Percentiles rank a stretch among this genome's conserved stretches.
Evolutionary conservation across 2,113 vertebrate genomes (phyloP).

Genomic region (Craseonycteris thonglongyai): DNA sequence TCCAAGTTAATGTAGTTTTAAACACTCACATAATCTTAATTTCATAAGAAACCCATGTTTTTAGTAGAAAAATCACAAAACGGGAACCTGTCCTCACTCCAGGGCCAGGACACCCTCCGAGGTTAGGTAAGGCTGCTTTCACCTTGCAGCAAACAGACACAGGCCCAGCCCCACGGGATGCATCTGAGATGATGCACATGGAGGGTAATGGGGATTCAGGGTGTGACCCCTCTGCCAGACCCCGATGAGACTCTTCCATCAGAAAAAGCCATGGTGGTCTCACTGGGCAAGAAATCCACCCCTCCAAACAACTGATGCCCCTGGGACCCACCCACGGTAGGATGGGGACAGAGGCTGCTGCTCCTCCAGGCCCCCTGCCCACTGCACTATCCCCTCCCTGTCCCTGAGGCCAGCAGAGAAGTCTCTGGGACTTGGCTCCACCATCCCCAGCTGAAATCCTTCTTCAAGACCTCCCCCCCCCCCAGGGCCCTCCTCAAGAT

Average conservation of each 20-base stretch:
- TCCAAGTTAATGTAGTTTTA: background rate
- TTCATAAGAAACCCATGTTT: background rate
- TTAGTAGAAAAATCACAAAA: background rate
- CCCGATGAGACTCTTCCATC: background rate
- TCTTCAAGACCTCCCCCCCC: background rate
- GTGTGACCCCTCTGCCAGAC: background rate
- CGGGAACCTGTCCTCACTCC: background rate
- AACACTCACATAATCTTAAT: background rate
- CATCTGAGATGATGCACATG: conserved; percentile 30
- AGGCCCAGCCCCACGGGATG: background rate
- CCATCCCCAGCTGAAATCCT: background rate
- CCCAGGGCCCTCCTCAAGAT: background rate
- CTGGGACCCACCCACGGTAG: background rate
- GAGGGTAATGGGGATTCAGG: conserved; percentile 16
- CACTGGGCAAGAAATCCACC: background rate
- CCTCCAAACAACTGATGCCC: background rate
- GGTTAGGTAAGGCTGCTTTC: conserved; percentile 29
- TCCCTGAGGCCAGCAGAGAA: background rate
- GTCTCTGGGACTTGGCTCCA: background rate
- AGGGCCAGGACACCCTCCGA: background rate
- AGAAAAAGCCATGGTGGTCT: background rate
- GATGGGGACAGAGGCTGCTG: background rate
- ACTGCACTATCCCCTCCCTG: rapidly evolving
- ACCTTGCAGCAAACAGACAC: background rate
- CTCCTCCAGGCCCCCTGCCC: too few species aligned